Evolutionary conservation across 1,140 invertebrate species (phyloP), one percentile per base, ranked within the genome.

Genomic region (Anastatus disparis): DNA sequence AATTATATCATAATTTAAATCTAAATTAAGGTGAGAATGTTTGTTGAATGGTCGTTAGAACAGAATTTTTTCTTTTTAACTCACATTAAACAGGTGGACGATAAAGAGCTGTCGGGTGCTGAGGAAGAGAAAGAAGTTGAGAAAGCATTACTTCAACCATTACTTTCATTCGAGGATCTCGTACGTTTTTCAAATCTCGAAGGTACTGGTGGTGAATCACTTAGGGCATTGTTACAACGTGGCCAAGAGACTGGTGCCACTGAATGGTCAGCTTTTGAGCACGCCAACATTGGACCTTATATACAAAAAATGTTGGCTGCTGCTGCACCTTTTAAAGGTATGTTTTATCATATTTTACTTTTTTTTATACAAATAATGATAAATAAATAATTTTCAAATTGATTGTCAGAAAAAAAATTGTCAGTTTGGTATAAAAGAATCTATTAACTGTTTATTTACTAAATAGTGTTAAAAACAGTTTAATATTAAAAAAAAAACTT

Each of bases 71-170:
- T 26, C 35, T 6, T 22, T 53, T 31, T 53, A 64, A 64, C 31
- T 24, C 17, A 15, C n/a, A 26, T 17, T 22, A 27, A 22, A 50
- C 42, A 70, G 62, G 52, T 65, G 75, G 87, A 88, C 72, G 89
- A 90, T 53, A 88, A 89, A 71, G 89, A 90, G 73, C 78, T 89
- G 64, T 89, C 90, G 20, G 88, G 89, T 7, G 89, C 90, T 44
- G 91, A 91, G 77, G 90, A 91, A 71, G 89, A 90, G 70, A 89
- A 89, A 74, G 89, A 90, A 76, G 88, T 89, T 29, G 89, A 90
- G 70, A 89, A 88, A 71, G 88, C 88, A 10, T 79, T 90, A 50
- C 81, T 88, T 77, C 87, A 86, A 74, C 88, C 89, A 13, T 73
- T 89, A 68, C 79, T 90, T 22, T 88, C 89, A 12, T 83, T 90